These are phyloP conservation scores for Meriones psammophilus DNA, from an alignment of 2,797 vertebrate genomes.

Conservation along the genomic window DNA sequence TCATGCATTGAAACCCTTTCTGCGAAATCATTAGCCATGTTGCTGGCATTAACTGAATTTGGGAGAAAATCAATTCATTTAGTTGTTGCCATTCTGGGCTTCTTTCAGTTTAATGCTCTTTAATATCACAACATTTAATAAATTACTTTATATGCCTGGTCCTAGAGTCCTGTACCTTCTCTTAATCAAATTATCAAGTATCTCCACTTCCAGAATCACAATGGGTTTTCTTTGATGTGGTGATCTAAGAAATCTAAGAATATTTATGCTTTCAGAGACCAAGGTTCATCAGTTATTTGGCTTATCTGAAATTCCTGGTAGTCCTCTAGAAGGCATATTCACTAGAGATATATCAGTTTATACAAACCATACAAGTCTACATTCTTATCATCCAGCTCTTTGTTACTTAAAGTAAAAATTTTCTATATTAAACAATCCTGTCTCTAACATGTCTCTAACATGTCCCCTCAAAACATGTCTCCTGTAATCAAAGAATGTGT, in stretches of 20 bases:
- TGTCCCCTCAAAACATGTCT: neutral
- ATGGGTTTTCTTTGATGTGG: neutral
- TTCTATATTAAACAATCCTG: neutral
- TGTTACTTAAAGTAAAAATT: slow-evolving; percentile 16
- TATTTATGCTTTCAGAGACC: neutral
- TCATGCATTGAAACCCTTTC: neutral
- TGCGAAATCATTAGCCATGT: neutral
- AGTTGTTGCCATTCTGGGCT: neutral
- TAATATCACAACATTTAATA: neutral
- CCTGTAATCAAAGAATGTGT: neutral
- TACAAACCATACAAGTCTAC: neutral
- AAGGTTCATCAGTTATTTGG: neutral
- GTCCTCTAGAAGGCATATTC: neutral
- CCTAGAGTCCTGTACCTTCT: neutral
- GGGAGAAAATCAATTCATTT: neutral
- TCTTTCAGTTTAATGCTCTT: neutral
- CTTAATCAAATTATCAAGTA: neutral
- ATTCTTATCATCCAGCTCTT: neutral
- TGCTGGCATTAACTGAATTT: neutral
- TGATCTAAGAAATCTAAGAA: neutral
- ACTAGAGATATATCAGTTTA: neutral
- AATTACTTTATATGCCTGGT: neutral
- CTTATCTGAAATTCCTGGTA: neutral
- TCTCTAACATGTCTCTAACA: neutral
- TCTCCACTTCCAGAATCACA: neutral